These are phyloP conservation scores for Ruditapes philippinarum DNA, from an alignment of 1,140 invertebrate species.

Conservation along the genomic window DNA sequence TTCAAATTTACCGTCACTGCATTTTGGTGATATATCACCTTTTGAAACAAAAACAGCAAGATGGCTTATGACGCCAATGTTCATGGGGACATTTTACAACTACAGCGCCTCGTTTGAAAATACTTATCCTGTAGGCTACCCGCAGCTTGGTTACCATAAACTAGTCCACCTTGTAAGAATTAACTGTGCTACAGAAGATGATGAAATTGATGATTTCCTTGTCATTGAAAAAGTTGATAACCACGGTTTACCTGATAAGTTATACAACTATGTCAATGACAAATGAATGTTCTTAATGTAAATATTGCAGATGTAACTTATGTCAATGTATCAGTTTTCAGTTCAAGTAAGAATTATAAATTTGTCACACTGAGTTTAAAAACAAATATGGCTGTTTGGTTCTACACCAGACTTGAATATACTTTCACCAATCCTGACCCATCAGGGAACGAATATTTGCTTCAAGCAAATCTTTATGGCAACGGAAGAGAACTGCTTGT, in stretches of 20 bases:
- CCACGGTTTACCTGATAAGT: conserved; percentile 66
- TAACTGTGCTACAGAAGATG: conserved; percentile 59
- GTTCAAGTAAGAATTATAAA: conserved; percentile 10
- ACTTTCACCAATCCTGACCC: conserved; percentile 16
- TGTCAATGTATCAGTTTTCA: background rate
- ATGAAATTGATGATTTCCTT: conserved; percentile 72
- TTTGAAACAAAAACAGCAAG: conserved; percentile 70
- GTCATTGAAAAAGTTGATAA: conserved; percentile 69
- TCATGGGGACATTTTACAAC: conserved; percentile 75
- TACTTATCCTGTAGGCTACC: conserved; percentile 76
- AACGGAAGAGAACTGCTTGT: conserved; percentile 54
- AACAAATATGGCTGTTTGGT: conserved; percentile 21
- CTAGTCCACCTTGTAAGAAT: conserved; percentile 72
- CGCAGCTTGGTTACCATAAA: conserved; percentile 73
- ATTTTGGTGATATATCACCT: conserved; percentile 74
- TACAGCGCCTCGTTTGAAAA: conserved; percentile 77
- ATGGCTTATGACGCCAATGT: conserved; percentile 72
- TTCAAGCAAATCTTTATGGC: conserved; percentile 14
- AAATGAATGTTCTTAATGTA: conserved; percentile 48
- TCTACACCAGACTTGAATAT: conserved; percentile 60
- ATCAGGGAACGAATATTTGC: background rate
- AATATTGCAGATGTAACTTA: conserved; percentile 21
- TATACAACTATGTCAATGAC: conserved; percentile 71
- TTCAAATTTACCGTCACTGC: conserved; percentile 69
- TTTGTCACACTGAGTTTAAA: background rate